Evolutionary conservation across 2,797 vertebrate genomes (phyloP).

Genomic region (Apogon hyalosoma): DNA sequence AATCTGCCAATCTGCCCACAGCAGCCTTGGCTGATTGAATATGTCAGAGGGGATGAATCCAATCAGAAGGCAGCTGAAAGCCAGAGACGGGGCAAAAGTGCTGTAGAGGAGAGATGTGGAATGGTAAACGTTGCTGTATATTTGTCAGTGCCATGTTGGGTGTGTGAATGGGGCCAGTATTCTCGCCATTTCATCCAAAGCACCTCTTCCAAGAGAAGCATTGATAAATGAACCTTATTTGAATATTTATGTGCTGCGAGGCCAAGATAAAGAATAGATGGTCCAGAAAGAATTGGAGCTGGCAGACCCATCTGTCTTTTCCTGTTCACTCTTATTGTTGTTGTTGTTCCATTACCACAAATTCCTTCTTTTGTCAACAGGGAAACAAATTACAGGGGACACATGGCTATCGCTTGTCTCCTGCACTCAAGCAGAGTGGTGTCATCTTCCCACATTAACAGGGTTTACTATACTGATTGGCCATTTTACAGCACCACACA

Average conservation of each 20-base stretch:
- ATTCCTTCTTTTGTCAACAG: conserved; percentile 79
- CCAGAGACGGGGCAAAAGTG: conserved; percentile 52
- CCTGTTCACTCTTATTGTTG: conserved; percentile 76
- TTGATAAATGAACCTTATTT: conserved; percentile 82
- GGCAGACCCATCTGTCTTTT: conserved; percentile 89
- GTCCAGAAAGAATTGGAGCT: conserved; percentile 86
- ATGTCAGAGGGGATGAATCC: conserved; percentile 79
- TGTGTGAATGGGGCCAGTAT: conserved; percentile 42
- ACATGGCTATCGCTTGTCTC: conserved; percentile 74
- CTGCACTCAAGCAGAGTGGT: conserved; percentile 70
- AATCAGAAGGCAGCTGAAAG: conserved; percentile 74
- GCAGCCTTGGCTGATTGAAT: conserved; percentile 77
- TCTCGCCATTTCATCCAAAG: conserved; percentile 70
- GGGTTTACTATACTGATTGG: conserved; percentile 65
- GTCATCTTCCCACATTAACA: conserved; percentile 71
- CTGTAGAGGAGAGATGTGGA: conserved; percentile 41
- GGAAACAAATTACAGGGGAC: conserved; percentile 77
- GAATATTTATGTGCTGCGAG: conserved; percentile 79
- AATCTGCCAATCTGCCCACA: conserved; percentile 76
- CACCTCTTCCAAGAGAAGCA: conserved; percentile 72
- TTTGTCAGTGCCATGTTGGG: conserved; percentile 63
- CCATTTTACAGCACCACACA: conserved; percentile 57
- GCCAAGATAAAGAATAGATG: conserved; percentile 89
- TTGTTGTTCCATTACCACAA: conserved; percentile 81
- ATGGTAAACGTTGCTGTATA: conserved; percentile 60